These are phyloP conservation scores for Loriculus beryllinus DNA, from an alignment of 2,797 vertebrate species.

Conservation along the genomic window DNA sequence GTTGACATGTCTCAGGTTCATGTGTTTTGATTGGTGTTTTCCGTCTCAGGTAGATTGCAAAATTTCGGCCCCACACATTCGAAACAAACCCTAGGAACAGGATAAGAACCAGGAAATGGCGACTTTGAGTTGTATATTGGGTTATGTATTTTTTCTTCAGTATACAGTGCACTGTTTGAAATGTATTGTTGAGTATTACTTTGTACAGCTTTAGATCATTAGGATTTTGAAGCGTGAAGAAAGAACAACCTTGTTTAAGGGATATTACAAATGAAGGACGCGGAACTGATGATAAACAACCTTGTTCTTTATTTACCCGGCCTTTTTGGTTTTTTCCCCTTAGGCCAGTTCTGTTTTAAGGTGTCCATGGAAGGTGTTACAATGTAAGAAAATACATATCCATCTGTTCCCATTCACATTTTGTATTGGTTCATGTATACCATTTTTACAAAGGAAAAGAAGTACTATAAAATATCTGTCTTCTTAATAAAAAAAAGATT, in stretches of 20 bases:
- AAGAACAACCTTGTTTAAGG: slow-evolving; percentile 85
- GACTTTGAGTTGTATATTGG: slow-evolving; percentile 92
- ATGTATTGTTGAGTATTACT: slow-evolving; percentile 94
- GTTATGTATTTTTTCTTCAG: slow-evolving; percentile 89
- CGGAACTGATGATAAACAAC: slow-evolving; percentile 79
- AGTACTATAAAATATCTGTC: slow-evolving; percentile 97
- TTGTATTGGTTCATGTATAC: slow-evolving; percentile 98
- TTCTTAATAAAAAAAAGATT: slow-evolving; percentile 99
- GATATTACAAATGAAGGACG: slow-evolving; percentile 73
- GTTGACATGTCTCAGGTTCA: slow-evolving; percentile 97
- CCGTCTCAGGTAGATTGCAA: slow-evolving; percentile 99
- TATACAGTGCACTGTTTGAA: slow-evolving; percentile 98
- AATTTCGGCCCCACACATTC: slow-evolving; percentile 86
- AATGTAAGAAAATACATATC: slow-evolving; percentile 90
- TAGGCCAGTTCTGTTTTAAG: slow-evolving; percentile 89
- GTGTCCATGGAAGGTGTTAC: slow-evolving; percentile 89
- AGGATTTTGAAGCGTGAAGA: slow-evolving; percentile 84
- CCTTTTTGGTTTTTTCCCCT: slow-evolving; percentile 74
- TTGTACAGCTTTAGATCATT: slow-evolving; percentile 91
- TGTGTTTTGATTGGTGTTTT: slow-evolving; percentile 92
- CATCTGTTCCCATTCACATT: slow-evolving; percentile 93
- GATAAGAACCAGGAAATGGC: slow-evolving; percentile 82
- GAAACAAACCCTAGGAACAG: slow-evolving; percentile 26
- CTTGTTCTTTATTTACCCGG: slow-evolving; percentile 83
- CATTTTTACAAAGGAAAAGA: slow-evolving; percentile 99